Evolutionary conservation across 2,888 invertebrate species (phyloP).

Genomic region (Hymenopus coronatus): DNA sequence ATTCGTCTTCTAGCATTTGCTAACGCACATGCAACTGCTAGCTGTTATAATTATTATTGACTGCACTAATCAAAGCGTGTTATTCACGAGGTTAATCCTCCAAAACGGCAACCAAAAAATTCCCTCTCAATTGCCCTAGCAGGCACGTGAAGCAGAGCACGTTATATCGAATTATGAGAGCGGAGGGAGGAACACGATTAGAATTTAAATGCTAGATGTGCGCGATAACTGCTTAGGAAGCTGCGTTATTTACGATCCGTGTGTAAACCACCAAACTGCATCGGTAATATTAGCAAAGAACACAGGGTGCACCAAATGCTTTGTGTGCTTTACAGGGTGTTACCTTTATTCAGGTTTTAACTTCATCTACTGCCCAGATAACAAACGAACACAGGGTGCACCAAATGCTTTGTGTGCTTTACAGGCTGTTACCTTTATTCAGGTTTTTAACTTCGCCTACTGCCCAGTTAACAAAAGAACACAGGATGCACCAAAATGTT

Average conservation of each 20-base stretch:
- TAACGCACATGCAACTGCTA: background rate
- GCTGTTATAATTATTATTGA: background rate
- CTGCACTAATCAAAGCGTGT: background rate
- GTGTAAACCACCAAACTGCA: background rate
- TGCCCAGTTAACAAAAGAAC: no score
- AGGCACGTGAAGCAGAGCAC: background rate
- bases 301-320: background rate
- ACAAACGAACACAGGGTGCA: background rate
- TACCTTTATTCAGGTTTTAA: no score
- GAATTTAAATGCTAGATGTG: background rate
- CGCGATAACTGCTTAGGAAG: background rate
- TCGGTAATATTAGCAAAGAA: background rate
- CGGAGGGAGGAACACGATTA: background rate
- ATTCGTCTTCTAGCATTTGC: background rate
- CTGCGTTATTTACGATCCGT: background rate
- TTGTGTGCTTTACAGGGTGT: no score
- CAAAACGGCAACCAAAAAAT: background rate
- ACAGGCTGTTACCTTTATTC: no score
- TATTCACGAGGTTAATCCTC: background rate
- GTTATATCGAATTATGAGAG: background rate
- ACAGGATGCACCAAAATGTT: background rate
- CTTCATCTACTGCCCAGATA: no score
- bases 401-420: no score
- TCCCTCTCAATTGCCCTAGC: background rate
- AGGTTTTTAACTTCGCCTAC: no score